Conservation (phyloP, 2,797 vertebrate genomes). For the Sebastes miniatus region DNA sequence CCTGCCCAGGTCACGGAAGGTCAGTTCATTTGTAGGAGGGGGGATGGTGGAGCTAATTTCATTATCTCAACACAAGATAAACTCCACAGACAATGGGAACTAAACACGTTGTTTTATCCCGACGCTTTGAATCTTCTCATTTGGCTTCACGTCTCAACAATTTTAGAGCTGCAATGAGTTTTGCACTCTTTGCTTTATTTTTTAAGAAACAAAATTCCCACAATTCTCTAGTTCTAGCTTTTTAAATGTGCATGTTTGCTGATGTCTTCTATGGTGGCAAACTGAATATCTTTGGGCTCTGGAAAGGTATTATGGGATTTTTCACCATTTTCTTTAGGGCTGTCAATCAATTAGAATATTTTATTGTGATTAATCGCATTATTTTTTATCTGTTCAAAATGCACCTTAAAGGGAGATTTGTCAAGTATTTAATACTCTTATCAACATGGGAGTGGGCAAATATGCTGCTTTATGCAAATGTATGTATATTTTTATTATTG, state of each 20-base stretch:
- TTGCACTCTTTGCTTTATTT: too few relatives aligned
- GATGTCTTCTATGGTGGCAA: neutral
- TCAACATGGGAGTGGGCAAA: too few relatives aligned
- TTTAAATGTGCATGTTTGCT: neutral
- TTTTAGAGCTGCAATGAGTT: neutral
- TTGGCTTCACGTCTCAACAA: neutral
- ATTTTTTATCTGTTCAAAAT: too few relatives aligned
- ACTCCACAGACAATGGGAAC: conserved; percentile 61
- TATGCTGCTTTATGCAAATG: too few relatives aligned
- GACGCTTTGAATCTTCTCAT: neutral
- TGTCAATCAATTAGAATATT: too few relatives aligned
- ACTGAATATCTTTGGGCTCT: neutral
- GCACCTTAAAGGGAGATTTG: too few relatives aligned
- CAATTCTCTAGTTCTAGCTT: neutral
- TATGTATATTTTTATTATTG: too few relatives aligned
- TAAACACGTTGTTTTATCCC: conserved; percentile 10
- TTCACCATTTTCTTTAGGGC: neutral
- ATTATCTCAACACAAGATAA: conserved; percentile 80
- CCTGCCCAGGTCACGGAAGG: conserved; percentile 65
- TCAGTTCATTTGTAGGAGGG: conserved; percentile 57
- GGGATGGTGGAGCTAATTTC: conserved; percentile 65
- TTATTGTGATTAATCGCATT: too few relatives aligned
- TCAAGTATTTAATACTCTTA: too few relatives aligned
- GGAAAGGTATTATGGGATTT: neutral
- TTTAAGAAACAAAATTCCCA: neutral